A percentile compares a stretch with the other conserved stretches of the same genome.
These are phyloP conservation scores for Dendrolimus punctatus DNA, from an alignment of 1,140 invertebrate genomes.

Conservation along the genomic window DNA sequence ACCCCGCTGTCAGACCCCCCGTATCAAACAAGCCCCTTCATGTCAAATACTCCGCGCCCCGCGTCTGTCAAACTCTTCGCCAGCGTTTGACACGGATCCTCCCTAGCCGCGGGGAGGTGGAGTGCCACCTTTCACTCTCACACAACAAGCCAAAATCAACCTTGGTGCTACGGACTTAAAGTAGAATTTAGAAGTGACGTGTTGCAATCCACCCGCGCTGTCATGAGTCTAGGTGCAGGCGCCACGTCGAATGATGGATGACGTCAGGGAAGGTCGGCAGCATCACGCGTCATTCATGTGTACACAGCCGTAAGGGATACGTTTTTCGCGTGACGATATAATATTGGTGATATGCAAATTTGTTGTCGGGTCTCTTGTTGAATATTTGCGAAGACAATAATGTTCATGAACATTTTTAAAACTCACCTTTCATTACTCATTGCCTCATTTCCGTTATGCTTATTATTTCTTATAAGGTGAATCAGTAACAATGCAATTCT, in stretches of 20 bases:
- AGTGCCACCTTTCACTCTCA: slow-evolving; percentile 44
- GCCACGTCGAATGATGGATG: slow-evolving; percentile 70
- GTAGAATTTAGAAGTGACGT: slow-evolving; percentile 16
- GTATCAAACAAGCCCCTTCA: slow-evolving; percentile 72
- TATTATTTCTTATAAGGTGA: too few relatives aligned
- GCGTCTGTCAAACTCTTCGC: slow-evolving; percentile 71
- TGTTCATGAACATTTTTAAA: too few relatives aligned
- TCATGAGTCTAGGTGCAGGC: slow-evolving; percentile 68
- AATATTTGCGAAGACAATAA: slow-evolving; percentile 18
- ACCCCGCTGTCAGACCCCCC: slow-evolving; percentile 45
- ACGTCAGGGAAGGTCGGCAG: slow-evolving; percentile 68
- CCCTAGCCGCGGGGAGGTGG: slow-evolving; percentile 59
- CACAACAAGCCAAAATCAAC: slow-evolving; percentile 12
- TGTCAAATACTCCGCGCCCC: slow-evolving; percentile 70
- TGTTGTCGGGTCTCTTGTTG: slow-evolving; percentile 42
- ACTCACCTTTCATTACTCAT: too few relatives aligned
- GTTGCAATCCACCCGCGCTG: slow-evolving; percentile 49
- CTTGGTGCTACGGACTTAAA: slow-evolving; percentile 18
- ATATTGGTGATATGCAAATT: slow-evolving; percentile 71
- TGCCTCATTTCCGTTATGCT: too few relatives aligned
- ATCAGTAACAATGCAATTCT: too few relatives aligned
- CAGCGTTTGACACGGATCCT: slow-evolving; percentile 70
- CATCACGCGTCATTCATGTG: slow-evolving; percentile 71
- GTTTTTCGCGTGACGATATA: slow-evolving; percentile 71
- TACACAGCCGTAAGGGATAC: slow-evolving; percentile 70